Base-by-base conservation (phyloP, 2,113 vertebrate genomes). In the Macaca nemestrina region DNA sequence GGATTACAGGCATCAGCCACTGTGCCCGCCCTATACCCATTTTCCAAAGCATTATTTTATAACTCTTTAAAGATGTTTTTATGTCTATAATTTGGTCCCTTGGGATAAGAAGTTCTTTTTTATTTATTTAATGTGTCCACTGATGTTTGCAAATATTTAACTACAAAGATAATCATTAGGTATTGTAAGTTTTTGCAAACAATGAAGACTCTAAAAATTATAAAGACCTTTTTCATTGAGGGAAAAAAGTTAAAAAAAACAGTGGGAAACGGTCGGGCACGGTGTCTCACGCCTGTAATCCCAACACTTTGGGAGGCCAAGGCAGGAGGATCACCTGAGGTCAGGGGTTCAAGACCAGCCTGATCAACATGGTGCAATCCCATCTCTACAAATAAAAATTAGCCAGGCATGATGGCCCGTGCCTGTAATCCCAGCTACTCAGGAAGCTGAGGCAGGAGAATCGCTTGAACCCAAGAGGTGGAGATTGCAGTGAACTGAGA, bases 51-150 rank as follows among this genome's bases (percentile, higher is more conserved):
- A 81, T 91, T 76, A 67, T 86, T 88, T 83, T 52, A 82, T 52
- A 20, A n/a, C 38, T 86, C 73, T 82, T 92, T 82, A 50, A 93
- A 78, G 50, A 85, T 45, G 12, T 88, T 90, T 97, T 89, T 85
- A 45, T 38, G 10, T 79, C 16, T 75, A 61, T 67, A 38, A 92
- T 75, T 93, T 94, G 20, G n/a, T 59, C 81, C 18, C 16, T 93
- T 13, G 12, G 45, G 13, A 6, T 55, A 86, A 45, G 16, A 30
- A 81, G 38, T 81, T 78, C 25, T 83, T 86, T 87, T 96, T 70
- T 43, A 76, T 68, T 87, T 81, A 11, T 95, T 89, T 61, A 84
- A n/a, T 76, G 48, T 78, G 3, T 90, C n/a, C 13, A 38, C 1
- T 91, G 43, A 57, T 75, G 17, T 64, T 91, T 72, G 27, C 2